These are phyloP conservation scores for Muschampia plurimacula DNA, from an alignment of 2,888 invertebrate genomes.

Conservation along the genomic window DNA sequence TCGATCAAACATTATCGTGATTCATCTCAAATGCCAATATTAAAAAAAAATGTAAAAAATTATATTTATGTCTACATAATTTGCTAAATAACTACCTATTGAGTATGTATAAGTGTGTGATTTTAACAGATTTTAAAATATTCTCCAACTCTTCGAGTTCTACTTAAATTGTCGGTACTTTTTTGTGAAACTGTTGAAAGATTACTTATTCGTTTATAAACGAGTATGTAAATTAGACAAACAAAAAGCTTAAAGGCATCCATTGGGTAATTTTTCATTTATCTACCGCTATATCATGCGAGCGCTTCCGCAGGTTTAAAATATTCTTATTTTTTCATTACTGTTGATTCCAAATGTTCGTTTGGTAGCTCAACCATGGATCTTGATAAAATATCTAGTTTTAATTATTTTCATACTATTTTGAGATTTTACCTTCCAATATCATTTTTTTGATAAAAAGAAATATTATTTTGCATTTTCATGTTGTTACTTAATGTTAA, in stretches of 20 bases:
- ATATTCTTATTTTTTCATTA: conserved; percentile 4
- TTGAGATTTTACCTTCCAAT: too few relatives aligned
- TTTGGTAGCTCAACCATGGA: neutral
- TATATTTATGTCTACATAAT: too few relatives aligned
- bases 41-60: too few relatives aligned
- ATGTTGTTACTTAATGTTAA: too few relatives aligned
- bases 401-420: too few relatives aligned
- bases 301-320: conserved; percentile 8
- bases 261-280: conserved; percentile 24
- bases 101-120: neutral
- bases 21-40: too few relatives aligned
- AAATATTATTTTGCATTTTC: too few relatives aligned
- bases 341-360: neutral
- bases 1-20: too few relatives aligned
- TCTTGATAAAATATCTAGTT: neutral
- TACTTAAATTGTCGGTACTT: neutral
- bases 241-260: conserved; percentile 18
- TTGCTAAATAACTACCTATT: too few relatives aligned
- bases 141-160: neutral
- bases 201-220: conserved; percentile 7
- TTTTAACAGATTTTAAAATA: neutral
- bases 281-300: conserved; percentile 19
- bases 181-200: conserved; percentile 27
- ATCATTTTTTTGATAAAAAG: too few relatives aligned
- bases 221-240: conserved; percentile 31